These are phyloP conservation scores for Archegozetes longisetosus DNA, from an alignment of 1,140 invertebrate species.

Conservation along the genomic window DNA sequence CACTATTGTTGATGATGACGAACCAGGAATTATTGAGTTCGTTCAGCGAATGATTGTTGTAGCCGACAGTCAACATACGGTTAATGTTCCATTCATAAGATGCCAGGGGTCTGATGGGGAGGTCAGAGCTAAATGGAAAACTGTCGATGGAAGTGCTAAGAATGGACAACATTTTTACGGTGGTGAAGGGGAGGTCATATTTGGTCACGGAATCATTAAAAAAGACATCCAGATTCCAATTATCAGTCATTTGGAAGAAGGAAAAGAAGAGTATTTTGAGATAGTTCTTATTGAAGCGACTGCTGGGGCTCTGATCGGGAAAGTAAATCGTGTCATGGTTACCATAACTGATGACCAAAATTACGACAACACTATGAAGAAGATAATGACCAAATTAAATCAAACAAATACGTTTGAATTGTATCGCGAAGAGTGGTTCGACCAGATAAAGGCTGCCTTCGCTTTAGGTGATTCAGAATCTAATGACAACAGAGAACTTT, in stretches of 20 bases:
- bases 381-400: no score
- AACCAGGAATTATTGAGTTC: slow-evolving; percentile 44
- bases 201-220: slow-evolving; percentile 39
- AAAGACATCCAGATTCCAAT: slow-evolving; percentile 42
- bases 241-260: slow-evolving; percentile 42
- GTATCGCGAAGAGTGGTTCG: not conserved
- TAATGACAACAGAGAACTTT: not conserved
- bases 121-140: slow-evolving; percentile 39
- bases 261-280: slow-evolving; percentile 49
- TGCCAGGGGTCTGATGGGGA: slow-evolving; percentile 40
- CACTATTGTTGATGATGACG: slow-evolving; percentile 46
- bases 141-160: slow-evolving; percentile 41
- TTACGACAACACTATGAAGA: no score
- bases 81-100: slow-evolving; percentile 37
- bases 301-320: no score
- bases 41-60: slow-evolving; percentile 41
- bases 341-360: slow-evolving; percentile 50
- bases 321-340: slow-evolving; percentile 39
- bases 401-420: no score
- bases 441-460: not conserved
- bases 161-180: slow-evolving; percentile 39
- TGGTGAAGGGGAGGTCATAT: slow-evolving; percentile 36
- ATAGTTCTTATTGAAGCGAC: slow-evolving; percentile 39
- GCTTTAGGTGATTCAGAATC: no score
- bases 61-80: slow-evolving; percentile 41